Conservation (phyloP, 2,113 vertebrate species). For the Centropristis striata region DNA sequence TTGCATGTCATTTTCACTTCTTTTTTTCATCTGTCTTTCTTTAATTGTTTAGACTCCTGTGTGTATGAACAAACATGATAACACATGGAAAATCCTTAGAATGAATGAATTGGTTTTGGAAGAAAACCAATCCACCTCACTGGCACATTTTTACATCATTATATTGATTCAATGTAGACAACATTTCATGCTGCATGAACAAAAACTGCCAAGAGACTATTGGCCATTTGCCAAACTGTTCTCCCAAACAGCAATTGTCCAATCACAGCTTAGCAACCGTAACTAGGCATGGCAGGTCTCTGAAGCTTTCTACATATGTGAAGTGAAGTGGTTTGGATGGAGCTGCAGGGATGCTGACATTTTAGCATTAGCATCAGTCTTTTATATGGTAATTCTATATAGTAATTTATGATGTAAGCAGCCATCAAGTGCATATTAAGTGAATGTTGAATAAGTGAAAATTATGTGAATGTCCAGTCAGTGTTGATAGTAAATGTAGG, state of each 20-base stretch:
- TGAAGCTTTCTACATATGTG: constrained; percentile 7
- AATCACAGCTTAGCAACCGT: constrained; percentile 16
- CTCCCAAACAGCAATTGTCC: background rate
- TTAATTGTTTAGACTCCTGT: background rate
- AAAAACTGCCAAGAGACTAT: constrained; percentile 6
- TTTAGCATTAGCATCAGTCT: background rate
- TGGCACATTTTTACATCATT: constrained; percentile 4
- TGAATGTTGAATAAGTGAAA: too few species aligned
- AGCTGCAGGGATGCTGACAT: background rate
- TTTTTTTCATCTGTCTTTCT: background rate
- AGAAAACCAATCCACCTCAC: background rate
- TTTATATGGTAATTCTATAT: too few species aligned
- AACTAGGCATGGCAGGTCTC: constrained; percentile 14
- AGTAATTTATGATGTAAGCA: background rate
- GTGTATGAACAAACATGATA: background rate
- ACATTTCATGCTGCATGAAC: background rate
- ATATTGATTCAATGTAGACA: background rate
- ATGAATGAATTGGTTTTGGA: background rate
- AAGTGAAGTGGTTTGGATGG: background rate
- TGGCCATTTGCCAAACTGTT: background rate
- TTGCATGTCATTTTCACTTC: constrained; percentile 29
- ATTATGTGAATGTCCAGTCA: too few species aligned
- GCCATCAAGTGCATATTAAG: background rate
- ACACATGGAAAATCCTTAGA: background rate
- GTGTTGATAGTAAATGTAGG: too few species aligned